A percentile compares a stretch with the other conserved stretches of the same genome.
Evolutionary conservation across 2,113 vertebrate genomes (phyloP).

Genomic region (Calidris pugnax): DNA sequence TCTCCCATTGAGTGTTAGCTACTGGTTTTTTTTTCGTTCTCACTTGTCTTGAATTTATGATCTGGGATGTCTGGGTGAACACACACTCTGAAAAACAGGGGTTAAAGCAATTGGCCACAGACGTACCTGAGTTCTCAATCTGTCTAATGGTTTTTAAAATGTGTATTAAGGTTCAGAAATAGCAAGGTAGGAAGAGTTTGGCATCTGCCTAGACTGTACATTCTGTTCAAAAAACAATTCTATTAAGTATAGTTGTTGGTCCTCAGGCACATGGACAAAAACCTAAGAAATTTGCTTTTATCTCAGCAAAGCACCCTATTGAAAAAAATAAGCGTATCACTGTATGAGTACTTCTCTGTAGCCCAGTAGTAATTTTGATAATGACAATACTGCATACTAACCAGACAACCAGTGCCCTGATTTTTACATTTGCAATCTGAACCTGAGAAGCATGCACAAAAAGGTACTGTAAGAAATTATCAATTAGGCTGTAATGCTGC

Average conservation of each 20-base stretch:
- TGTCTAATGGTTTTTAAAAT: background rate
- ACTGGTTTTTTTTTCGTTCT: background rate
- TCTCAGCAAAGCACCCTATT: background rate
- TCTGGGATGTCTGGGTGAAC: background rate
- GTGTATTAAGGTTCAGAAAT: background rate
- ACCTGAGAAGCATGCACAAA: background rate
- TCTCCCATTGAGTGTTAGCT: background rate
- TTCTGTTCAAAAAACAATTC: background rate
- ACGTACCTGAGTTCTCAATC: background rate
- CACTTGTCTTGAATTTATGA: background rate
- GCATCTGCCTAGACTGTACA: background rate
- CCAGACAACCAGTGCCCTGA: background rate
- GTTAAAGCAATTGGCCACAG: background rate
- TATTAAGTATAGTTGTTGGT: background rate
- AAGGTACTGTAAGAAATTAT: background rate
- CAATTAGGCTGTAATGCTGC: background rate
- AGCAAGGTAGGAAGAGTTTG: background rate
- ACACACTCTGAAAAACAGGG: background rate
- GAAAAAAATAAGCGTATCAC: background rate
- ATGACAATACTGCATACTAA: background rate
- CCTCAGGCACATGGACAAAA: background rate
- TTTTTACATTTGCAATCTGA: background rate
- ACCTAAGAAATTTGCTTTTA: background rate
- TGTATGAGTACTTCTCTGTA: background rate
- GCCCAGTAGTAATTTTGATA: background rate